These are phyloP conservation scores for Eupithecia vulgata DNA, from an alignment of 2,888 invertebrate species.

Conservation along the genomic window DNA sequence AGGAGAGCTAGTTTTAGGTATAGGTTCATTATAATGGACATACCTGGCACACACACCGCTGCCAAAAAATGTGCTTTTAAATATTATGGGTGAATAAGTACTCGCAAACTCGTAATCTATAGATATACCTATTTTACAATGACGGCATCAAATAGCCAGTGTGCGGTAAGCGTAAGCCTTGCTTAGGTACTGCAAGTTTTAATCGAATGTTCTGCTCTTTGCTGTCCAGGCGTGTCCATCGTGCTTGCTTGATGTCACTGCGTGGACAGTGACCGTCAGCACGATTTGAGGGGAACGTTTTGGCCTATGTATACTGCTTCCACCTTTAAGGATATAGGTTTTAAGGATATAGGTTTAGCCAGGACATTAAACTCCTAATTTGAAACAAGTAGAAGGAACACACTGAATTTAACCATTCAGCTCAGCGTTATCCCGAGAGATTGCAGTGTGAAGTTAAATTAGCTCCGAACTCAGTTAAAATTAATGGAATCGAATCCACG, in stretches of 20 bases:
- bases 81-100: too few species aligned
- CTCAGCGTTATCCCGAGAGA: neutral
- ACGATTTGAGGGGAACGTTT: neutral
- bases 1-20: neutral
- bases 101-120: too few species aligned
- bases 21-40: neutral
- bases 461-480: constrained; percentile 15
- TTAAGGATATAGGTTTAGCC: neutral
- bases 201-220: neutral
- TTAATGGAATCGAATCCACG: constrained; percentile 26
- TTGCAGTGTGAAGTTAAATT: constrained; percentile 22
- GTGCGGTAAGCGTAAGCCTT: neutral
- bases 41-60: neutral
- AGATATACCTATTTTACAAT: neutral
- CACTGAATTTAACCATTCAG: constrained; percentile 4
- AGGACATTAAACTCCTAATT: neutral
- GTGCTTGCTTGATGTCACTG: neutral
- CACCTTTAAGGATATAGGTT: neutral
- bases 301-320: neutral
- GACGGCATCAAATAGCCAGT: neutral
- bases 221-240: neutral
- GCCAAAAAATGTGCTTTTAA: too few species aligned
- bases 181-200: neutral
- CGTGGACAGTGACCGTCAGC: neutral
- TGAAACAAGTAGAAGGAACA: neutral